Percentiles rank a stretch among this genome's conserved stretches.
Evolutionary conservation across 1,140 invertebrate genomes (phyloP).

Genomic region (Musca vetustissima): DNA sequence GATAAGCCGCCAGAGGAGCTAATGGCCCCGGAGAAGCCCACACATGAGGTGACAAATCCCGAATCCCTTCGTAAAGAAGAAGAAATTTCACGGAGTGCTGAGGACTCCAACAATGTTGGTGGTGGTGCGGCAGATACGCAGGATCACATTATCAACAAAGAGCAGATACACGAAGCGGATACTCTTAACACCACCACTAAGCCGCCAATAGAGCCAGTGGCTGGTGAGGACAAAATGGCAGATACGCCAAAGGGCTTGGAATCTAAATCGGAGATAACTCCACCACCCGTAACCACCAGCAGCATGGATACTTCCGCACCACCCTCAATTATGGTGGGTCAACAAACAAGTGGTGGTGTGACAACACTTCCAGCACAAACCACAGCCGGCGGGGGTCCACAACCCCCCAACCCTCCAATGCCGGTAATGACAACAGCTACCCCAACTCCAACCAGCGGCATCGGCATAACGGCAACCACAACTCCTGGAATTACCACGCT

Average conservation of each 20-base stretch:
- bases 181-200: no score
- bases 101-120: no score
- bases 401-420: background rate
- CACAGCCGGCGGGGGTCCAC: no score
- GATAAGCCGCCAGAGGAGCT: background rate
- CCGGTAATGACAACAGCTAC: background rate
- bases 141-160: no score
- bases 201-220: no score
- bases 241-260: background rate
- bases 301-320: background rate
- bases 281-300: no score
- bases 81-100: background rate
- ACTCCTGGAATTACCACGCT: background rate
- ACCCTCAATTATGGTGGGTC: background rate
- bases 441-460: background rate
- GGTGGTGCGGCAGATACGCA: no score
- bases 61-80: background rate
- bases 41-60: background rate
- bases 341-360: background rate
- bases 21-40: background rate
- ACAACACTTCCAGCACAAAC: no score
- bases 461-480: constrained; percentile 4
- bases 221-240: no score
- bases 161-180: no score
- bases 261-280: background rate